Conservation (phyloP, 2,888 invertebrate species). For the Celastrina argiolus region DNA sequence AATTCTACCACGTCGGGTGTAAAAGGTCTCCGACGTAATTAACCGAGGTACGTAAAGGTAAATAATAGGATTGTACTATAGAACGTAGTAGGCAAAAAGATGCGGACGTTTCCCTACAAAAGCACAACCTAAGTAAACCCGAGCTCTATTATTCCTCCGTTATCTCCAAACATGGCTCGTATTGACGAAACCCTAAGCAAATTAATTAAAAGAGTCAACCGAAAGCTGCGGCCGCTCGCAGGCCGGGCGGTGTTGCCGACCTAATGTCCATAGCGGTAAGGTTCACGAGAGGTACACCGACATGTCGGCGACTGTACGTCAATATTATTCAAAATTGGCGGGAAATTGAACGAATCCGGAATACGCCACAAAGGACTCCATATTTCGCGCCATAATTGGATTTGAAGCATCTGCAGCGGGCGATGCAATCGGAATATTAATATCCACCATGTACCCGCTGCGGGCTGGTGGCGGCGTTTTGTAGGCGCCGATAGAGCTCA, state of each 20-base stretch:
- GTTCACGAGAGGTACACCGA: too few species aligned
- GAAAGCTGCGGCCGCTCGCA: neutral
- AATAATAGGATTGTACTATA: neutral
- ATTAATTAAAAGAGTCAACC: conserved; percentile 11
- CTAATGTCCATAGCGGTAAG: too few species aligned
- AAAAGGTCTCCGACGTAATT: neutral
- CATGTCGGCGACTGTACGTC: neutral
- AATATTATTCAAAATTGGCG: conserved; percentile 24
- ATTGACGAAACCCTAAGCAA: neutral
- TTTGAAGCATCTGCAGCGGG: conserved; percentile 31
- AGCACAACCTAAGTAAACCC: conserved; percentile 12
- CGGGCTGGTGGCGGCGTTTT: neutral
- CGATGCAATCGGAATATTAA: conserved; percentile 25
- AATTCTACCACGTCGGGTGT: neutral
- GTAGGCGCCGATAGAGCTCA: neutral
- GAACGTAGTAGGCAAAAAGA: neutral
- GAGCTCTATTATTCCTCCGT: neutral
- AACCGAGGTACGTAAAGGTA: neutral
- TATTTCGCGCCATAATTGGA: conserved; percentile 30
- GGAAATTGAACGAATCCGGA: conserved; percentile 28
- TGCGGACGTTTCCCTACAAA: neutral
- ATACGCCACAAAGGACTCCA: conserved; percentile 30
- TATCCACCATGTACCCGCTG: neutral
- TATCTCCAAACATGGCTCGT: conserved; percentile 4
- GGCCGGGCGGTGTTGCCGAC: too few species aligned